Percentiles rank a stretch among this genome's conserved stretches.
phyloP scores from a whole-genome alignment of 2,797 vertebrate species.

The Sebastes dallii region DNA sequence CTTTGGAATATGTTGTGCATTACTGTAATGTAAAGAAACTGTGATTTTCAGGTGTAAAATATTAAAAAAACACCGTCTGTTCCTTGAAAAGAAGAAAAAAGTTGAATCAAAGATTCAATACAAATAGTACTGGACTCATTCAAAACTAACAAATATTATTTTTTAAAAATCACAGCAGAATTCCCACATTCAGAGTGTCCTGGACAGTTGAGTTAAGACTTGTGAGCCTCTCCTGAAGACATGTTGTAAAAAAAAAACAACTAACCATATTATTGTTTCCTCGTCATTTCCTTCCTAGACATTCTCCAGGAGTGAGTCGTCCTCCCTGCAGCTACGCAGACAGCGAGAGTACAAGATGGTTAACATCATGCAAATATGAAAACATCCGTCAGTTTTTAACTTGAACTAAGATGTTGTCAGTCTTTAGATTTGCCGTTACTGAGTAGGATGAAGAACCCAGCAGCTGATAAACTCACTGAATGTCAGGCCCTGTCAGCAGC shows the following conservation, averaged over 20 bases:
- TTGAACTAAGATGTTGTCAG: constrained; percentile 7
- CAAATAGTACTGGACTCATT: background rate
- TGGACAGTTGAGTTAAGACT: background rate
- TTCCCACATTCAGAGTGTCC: background rate
- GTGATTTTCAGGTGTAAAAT: background rate
- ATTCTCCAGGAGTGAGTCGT: constrained; percentile 6
- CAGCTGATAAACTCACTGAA: background rate
- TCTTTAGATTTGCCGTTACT: background rate
- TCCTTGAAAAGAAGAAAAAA: no score
- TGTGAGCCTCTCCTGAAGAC: background rate
- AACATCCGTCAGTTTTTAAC: constrained; percentile 10
- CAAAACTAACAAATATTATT: background rate
- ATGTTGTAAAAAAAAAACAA: background rate
- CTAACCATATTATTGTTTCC: constrained; percentile 8
- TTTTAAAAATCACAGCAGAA: background rate
- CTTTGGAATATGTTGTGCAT: background rate
- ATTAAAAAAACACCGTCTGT: no score
- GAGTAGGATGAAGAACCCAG: background rate
- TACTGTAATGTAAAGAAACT: background rate
- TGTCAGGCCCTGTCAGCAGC: no score
- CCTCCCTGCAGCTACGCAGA: background rate
- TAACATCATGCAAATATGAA: constrained; percentile 21
- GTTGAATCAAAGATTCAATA: no score
- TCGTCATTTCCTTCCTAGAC: constrained; percentile 16
- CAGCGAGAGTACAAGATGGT: background rate